Base-by-base conservation (phyloP, 2,797 vertebrate genomes). In the Silurus lanzhouensis region DNA sequence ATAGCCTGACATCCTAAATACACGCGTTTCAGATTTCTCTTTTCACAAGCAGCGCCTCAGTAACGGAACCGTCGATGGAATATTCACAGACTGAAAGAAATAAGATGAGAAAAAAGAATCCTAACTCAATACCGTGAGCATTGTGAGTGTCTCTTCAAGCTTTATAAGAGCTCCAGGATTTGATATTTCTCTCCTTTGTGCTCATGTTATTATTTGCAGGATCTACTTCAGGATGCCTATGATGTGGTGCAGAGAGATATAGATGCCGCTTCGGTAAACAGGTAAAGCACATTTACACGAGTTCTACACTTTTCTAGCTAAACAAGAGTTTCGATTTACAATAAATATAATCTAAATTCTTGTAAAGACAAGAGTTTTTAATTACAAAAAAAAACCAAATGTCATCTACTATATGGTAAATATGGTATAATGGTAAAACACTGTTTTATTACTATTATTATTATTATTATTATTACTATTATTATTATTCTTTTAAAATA, bases 161-260 rank as follows among this genome's bases (percentile, higher is more conserved):
- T 63, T 58, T 55, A 48, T 55, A 48, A 70, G 22, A 58, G 17
- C 17, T 22, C 38, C 46, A 80, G 60, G 48, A 60, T 58, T 52
- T 78, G 10, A 76, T 6, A 22, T 67, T 84, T 81, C 20, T 19
- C n/a, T 60, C 12, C 55, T 46, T 58, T 82, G 15, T 83, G 55
- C 80, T 80, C 3, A 1, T 68, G 46, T 83, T 83, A 8, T 72
- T 55, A 22, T 12, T 83, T 9, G 20, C 57, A 90, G 90, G 90
- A 90, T 63, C 82, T 89, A 27, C 85, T 91, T 14, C 88, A 91
- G 84, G 89, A 90, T 68, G 90, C 84, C 4, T 89, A 80, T 72
- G 88, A 90, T 52, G 86, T 90, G 63, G 74, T 89, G 76, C 87
- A 87, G 71, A 87, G 75, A 74, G 89, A 91, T 77, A 85, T 88